Base-by-base conservation (phyloP, 1,140 invertebrate species). In the Aradophagus sp. region DNA sequence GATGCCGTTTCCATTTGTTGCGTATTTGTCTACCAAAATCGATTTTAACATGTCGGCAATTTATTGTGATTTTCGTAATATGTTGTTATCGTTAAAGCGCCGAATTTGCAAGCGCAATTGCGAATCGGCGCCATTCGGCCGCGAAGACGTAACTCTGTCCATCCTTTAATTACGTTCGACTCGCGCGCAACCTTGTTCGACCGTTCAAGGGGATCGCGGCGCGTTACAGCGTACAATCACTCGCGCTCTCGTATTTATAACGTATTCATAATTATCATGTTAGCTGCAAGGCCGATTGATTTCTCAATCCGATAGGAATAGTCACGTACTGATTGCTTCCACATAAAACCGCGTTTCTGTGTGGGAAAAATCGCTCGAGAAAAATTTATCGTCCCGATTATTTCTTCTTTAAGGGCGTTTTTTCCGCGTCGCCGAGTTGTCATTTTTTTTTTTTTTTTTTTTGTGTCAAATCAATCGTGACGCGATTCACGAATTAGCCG, bases 241-340 rank as follows among this genome's bases (percentile, higher is more conserved):
- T 59, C 15, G 59, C 71, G 62, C 50, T 74, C 58, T 73, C 76
- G 81, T 84, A 82, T 83, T 81, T 82, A 81, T 83, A 84, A 84
- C 73, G 80, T 81, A 84, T 83, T 84, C 78, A 80, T 83, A 84
- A 83, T 85, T 84, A 82, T 81, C 77, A 80, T 77, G 78, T 77
- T 68, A 66, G 74, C 75, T 55, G 74, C 79, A 82, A 84, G 81
- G 78, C 68, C 78, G 76, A 78, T 79, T 72, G 69, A 78, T 81
- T 85, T 80, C 81, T 80, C 78, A 84, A 77, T 76, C 63, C 69
- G 71, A 74, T 76, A 68, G 70, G 34, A 68, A 71, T 69, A 72
- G 63, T 69, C 55, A 65, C 59, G 68, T 73, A 62, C 63, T 68
- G 65, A 68, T 73, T 73, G 71, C 55, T 68, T 73, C 65, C 61